Evolutionary conservation across 2,888 invertebrate species (phyloP).

Genomic region (Apodemia duryi): DNA sequence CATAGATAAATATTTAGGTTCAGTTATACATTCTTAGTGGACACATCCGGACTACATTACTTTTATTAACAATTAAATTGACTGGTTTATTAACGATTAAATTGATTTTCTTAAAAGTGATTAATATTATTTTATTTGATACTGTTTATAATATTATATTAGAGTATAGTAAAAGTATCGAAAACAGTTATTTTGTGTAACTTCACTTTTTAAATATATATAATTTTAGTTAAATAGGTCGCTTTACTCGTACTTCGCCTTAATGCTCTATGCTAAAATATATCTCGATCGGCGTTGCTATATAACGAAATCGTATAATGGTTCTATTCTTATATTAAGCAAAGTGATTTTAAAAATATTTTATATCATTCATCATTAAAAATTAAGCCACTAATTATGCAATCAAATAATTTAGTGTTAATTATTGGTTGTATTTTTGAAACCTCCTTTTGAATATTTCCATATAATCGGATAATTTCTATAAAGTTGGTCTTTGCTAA

Average conservation of each 20-base stretch:
- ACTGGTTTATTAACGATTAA: not conserved
- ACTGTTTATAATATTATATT: not conserved
- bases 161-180: slow-evolving; percentile 1
- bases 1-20: not conserved
- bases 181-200: slow-evolving; percentile 8
- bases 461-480: no score
- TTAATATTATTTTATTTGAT: not conserved
- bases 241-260: not conserved
- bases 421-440: no score
- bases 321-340: not conserved
- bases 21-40: not conserved
- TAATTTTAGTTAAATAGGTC: not conserved
- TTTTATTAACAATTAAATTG: not conserved
- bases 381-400: not conserved
- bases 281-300: not conserved
- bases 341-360: slow-evolving; percentile 3
- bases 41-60: no score
- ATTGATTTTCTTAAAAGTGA: not conserved
- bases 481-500: no score
- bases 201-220: slow-evolving; percentile 1
- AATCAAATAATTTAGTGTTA: not conserved
- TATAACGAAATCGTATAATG: not conserved
- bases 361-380: not conserved
- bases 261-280: not conserved
- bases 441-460: no score